Conservation (phyloP, 1,140 invertebrate species). For the Scaptomyza graminum region DNA sequence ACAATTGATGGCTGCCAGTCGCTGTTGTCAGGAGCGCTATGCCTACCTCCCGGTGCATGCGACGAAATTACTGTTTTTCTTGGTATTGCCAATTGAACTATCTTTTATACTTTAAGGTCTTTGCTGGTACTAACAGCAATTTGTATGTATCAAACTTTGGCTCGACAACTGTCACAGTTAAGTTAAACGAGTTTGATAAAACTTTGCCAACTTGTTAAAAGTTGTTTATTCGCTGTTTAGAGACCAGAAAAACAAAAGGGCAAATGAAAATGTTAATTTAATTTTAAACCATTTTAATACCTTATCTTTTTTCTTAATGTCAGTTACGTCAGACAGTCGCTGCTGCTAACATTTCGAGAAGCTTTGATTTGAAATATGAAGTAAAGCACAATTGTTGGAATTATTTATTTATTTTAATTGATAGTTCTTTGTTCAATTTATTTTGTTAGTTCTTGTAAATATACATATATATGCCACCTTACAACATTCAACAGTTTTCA, state of each 20-base stretch:
- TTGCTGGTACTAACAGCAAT: constrained; percentile 18
- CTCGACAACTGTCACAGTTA: neutral
- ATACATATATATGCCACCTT: constrained; percentile 34
- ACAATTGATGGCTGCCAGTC: too few species aligned
- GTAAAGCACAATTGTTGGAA: constrained; percentile 14
- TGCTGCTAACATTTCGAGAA: constrained; percentile 33
- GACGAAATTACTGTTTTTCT: too few species aligned
- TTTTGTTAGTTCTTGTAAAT: constrained; percentile 52
- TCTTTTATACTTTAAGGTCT: too few species aligned
- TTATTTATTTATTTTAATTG: constrained; percentile 35
- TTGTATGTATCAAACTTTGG: constrained; percentile 64
- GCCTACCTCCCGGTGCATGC: too few species aligned
- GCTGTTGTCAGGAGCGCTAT: too few species aligned
- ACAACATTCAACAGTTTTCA: too few species aligned
- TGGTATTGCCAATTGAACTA: too few species aligned
- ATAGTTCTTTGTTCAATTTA: constrained; percentile 50
- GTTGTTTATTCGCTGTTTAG: constrained; percentile 56
- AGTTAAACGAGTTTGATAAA: constrained; percentile 57
- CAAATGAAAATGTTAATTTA: constrained; percentile 11
- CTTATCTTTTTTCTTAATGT: constrained; percentile 4
- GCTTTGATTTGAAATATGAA: constrained; percentile 48
- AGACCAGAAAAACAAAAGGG: constrained; percentile 46
- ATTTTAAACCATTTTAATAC: too few species aligned
- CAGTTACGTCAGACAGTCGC: neutral
- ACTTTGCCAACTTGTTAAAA: constrained; percentile 31